Evolutionary conservation across 1,140 invertebrate species (phyloP).

Genomic region (Lepidotrigona ventralis): DNA sequence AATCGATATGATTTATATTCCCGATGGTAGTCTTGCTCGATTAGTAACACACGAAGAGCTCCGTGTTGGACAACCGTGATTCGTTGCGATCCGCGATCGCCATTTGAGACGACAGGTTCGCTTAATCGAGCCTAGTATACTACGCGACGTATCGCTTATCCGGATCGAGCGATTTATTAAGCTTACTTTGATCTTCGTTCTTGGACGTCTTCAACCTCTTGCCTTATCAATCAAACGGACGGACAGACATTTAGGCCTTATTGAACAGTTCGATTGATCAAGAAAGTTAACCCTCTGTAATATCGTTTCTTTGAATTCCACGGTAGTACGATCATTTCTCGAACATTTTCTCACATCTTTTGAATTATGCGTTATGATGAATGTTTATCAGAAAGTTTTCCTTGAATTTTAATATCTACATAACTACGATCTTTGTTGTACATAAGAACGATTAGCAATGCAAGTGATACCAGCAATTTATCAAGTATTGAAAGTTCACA

Average conservation of each 20-base stretch:
- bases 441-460: too few relatives aligned
- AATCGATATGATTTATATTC: conserved; percentile 43
- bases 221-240: not conserved
- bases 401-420: too few relatives aligned
- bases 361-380: too few relatives aligned
- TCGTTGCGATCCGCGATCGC: not conserved
- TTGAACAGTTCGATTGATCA: not conserved
- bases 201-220: not conserved
- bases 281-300: not conserved
- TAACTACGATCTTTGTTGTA: too few relatives aligned
- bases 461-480: too few relatives aligned
- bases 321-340: too few relatives aligned
- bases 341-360: too few relatives aligned
- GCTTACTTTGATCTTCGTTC: not conserved
- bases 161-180: not conserved
- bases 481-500: too few relatives aligned
- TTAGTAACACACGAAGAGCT: not conserved
- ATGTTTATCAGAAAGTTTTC: too few relatives aligned
- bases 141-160: not conserved
- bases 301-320: too few relatives aligned
- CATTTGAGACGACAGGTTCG: not conserved
- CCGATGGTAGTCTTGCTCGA: not conserved
- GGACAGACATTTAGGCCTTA: not conserved
- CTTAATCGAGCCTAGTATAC: conserved; percentile 7
- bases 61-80: not conserved